These are phyloP conservation scores for Sinosuthora webbiana DNA, from an alignment of 2,113 vertebrate genomes.

Conservation along the genomic window DNA sequence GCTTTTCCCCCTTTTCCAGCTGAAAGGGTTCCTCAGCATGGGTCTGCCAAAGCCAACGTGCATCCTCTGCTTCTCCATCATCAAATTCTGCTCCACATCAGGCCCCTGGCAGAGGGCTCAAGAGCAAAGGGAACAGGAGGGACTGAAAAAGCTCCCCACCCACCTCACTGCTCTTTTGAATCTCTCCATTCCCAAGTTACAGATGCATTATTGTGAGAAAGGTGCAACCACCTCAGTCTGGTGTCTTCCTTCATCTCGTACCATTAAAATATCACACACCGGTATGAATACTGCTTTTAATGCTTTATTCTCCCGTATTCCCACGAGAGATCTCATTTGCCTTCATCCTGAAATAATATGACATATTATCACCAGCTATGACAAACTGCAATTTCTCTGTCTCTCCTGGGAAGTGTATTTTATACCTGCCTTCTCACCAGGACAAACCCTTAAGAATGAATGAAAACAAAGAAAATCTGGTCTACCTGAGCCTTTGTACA, in stretches of 20 bases:
- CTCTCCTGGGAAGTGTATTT: background rate
- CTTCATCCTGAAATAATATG: background rate
- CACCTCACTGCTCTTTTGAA: background rate
- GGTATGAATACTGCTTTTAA: background rate
- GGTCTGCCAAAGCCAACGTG: rapidly evolving
- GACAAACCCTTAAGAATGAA: background rate
- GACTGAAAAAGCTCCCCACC: background rate
- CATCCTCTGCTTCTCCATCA: background rate
- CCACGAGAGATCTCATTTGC: background rate
- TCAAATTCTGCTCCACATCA: rapidly evolving
- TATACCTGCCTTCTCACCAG: background rate
- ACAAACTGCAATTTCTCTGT: background rate
- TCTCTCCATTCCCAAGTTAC: background rate
- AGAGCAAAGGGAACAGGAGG: background rate
- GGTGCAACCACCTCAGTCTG: background rate
- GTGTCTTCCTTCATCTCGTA: background rate
- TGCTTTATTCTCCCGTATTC: background rate
- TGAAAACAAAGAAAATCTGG: background rate
- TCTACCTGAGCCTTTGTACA: background rate
- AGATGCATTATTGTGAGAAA: background rate
- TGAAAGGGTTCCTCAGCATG: background rate
- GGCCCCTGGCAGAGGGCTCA: background rate
- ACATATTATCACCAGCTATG: background rate
- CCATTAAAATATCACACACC: background rate
- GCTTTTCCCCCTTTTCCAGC: background rate